Conservation (phyloP, 2,888 invertebrate genomes). For the Orthonevra nobilis region DNA sequence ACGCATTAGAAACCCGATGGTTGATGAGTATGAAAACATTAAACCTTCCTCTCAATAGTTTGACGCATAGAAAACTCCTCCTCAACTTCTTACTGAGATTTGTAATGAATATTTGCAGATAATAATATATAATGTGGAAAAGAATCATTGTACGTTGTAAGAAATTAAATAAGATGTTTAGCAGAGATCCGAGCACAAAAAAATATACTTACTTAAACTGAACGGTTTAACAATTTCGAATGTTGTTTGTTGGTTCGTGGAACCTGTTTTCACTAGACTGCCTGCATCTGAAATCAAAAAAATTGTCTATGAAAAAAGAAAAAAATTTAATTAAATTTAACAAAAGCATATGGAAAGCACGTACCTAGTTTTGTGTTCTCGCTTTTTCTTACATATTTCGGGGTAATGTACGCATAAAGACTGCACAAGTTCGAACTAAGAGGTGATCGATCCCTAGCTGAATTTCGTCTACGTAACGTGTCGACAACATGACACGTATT, state of each 20-base stretch:
- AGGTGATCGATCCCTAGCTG: conserved; percentile 25
- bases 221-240: not conserved
- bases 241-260: not conserved
- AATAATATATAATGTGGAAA: too few species aligned
- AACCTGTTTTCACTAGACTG: not conserved
- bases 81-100: too few species aligned
- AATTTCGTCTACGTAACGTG: not conserved
- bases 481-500: not conserved
- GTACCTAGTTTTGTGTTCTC: conserved; percentile 10
- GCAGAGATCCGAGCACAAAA: too few species aligned
- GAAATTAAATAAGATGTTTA: too few species aligned
- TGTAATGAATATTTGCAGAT: too few species aligned
- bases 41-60: too few species aligned
- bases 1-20: too few species aligned
- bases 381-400: conserved; percentile 23
- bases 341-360: not conserved
- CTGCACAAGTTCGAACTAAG: conserved; percentile 20
- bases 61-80: too few species aligned
- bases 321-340: not conserved
- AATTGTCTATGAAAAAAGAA: conserved; percentile 23
- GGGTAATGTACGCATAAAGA: conserved; percentile 30
- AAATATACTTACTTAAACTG: conserved; percentile 23
- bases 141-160: too few species aligned
- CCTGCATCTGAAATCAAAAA: conserved; percentile 49
- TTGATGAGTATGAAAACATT: too few species aligned